Evolutionary conservation across 2,888 invertebrate genomes (phyloP).

Genomic region (Ceriagrion tenellum): DNA sequence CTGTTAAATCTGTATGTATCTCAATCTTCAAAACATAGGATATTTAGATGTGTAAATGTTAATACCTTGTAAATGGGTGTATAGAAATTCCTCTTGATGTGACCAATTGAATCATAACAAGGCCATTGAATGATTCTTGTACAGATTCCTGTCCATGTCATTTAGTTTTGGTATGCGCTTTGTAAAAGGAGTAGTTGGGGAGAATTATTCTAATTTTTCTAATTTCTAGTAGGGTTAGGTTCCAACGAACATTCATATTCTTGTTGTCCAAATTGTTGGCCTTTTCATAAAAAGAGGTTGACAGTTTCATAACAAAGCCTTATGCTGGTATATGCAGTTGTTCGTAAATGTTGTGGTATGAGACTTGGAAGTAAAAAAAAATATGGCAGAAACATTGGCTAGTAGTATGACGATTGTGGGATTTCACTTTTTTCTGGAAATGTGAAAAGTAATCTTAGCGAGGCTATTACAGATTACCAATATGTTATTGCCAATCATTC

Average conservation of each 20-base stretch:
- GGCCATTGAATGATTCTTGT: slow-evolving; percentile 58
- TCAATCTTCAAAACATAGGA: slow-evolving; percentile 1
- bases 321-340: slow-evolving; percentile 38
- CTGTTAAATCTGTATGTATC: slow-evolving; percentile 39
- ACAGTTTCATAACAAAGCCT: slow-evolving; percentile 20
- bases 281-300: slow-evolving; percentile 37
- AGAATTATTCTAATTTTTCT: neutral
- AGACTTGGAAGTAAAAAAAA: neutral
- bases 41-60: slow-evolving; percentile 49
- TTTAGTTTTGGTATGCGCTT: slow-evolving; percentile 55
- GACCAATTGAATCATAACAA: slow-evolving; percentile 43
- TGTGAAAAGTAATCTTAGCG: slow-evolving; percentile 43
- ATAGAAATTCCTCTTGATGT: slow-evolving; percentile 61
- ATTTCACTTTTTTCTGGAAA: slow-evolving; percentile 41
- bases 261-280: slow-evolving; percentile 46
- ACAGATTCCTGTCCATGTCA: slow-evolving; percentile 57
- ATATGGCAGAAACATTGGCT: neutral
- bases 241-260: slow-evolving; percentile 28
- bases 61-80: slow-evolving; percentile 57
- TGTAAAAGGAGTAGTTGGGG: slow-evolving; percentile 15
- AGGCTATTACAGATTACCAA: slow-evolving; percentile 37
- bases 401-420: slow-evolving; percentile 11
- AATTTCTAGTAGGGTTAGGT: neutral
- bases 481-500: slow-evolving; percentile 63
- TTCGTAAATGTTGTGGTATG: slow-evolving; percentile 33